Base-by-base conservation (phyloP, 2,888 invertebrate genomes). In the Dendrolimus pini region DNA sequence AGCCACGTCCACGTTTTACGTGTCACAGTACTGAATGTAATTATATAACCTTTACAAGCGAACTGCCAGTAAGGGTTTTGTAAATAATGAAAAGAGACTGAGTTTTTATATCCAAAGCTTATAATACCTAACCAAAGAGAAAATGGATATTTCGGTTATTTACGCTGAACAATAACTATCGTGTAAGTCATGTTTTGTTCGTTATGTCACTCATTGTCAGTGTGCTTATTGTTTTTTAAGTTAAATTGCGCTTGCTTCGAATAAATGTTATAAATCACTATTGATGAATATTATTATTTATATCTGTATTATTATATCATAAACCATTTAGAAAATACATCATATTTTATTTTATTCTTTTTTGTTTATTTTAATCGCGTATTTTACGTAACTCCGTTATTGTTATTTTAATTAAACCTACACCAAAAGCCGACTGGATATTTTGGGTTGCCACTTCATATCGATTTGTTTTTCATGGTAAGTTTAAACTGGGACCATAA, bases 1-100 rank as follows among this genome's bases (percentile, higher is more conserved):
- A 84, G 92, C 92, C 89, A 91, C 91, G 65, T 92, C 93, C 78
- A 92, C 92, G 83, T 93, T 93, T 92, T 93, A 93, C 87, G 92
- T 93, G 80, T 92, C 92, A 78, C 91, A 92, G 81, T 92, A 91
- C 83, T 92, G 89, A 91, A 72, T 69, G 77, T 77, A 69, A 75
- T 75, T 47, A 12, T 30, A 30, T 74, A 73, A 73, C 71, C 67
- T 77, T 82, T 68, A 71, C 72, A 71, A 74, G 70, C 74, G 75
- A 72, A 72, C 72, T 72, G 77, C 78, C 76, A 63, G 65, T 78
- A 78, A 71, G 74, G 83, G 82, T 82, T 72, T 80, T 90, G 90
- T 89, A 89, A 76, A 90, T 89, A 81, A 82, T 80, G 85, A 87
- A 78, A 83, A 83, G 80, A 88, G 88, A 89, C 89, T 88, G 89